These are phyloP conservation scores for Myodes glareolus DNA, from an alignment of 2,113 vertebrate genomes.

Conservation along the genomic window DNA sequence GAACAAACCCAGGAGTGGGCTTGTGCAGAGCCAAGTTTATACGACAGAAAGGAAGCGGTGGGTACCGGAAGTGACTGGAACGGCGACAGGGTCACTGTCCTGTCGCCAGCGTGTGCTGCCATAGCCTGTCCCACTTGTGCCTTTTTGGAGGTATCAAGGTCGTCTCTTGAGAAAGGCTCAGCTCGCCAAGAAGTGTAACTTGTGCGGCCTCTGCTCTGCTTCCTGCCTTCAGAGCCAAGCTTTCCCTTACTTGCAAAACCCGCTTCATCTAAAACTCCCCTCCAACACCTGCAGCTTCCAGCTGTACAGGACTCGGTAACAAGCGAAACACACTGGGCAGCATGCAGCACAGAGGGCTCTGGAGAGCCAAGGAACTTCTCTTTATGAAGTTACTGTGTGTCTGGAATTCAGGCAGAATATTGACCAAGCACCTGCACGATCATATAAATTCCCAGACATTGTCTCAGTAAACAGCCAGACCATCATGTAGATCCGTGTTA, in stretches of 20 bases:
- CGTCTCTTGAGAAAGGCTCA: not conserved
- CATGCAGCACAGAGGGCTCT: not conserved
- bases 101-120: not conserved
- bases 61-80: not conserved
- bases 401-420: not conserved
- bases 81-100: not conserved
- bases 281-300: not conserved
- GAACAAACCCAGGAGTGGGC: not conserved
- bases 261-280: not conserved
- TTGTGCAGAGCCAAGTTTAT: not conserved
- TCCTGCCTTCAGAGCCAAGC: not conserved
- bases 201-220: not conserved
- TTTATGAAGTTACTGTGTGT: not conserved
- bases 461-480: not conserved
- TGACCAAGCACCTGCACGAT: not conserved
- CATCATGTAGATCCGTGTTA: not conserved
- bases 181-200: not conserved
- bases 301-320: not conserved
- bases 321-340: not conserved
- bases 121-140: too few species aligned
- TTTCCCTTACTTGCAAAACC: not conserved
- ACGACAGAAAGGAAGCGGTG: not conserved
- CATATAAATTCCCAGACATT: not conserved
- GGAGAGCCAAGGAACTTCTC: not conserved
- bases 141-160: not conserved